phyloP scores from a whole-genome alignment of 37 sponge, comb jelly and placozoan genomes.

The Halichondria panicea region DNA sequence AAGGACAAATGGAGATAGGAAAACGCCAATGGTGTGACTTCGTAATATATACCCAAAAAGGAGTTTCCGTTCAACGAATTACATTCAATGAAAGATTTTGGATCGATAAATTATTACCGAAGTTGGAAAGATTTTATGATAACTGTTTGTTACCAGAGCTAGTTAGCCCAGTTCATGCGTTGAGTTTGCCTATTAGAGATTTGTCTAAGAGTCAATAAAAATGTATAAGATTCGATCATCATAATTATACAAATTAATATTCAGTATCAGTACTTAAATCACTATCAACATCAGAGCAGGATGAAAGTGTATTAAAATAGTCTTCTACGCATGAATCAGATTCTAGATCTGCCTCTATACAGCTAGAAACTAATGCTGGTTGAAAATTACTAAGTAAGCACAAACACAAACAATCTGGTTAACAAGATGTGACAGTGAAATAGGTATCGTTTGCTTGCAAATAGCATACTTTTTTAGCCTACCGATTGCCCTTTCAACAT shows the following conservation, averaged over 20 bases:
- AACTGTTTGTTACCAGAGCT: slow-evolving; percentile 46
- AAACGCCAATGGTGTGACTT: slow-evolving; percentile 64
- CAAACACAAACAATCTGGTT: no score
- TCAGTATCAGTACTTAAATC: no score
- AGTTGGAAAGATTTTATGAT: slow-evolving; percentile 34
- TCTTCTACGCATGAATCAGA: no score
- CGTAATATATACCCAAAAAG: slow-evolving; percentile 42
- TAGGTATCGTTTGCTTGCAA: slow-evolving; percentile 34
- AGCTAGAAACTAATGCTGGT: no score
- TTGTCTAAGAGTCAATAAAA: no score
- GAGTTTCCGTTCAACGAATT: slow-evolving; percentile 33
- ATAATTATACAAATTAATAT: no score
- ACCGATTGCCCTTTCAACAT: slow-evolving; percentile 55
- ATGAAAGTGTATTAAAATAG: no score
- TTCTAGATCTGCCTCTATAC: no score
- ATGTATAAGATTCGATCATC: no score
- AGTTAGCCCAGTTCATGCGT: slow-evolving; percentile 43
- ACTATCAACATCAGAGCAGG: no score
- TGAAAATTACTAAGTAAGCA: no score
- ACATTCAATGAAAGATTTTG: slow-evolving; percentile 29
- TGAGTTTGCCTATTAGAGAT: slow-evolving; percentile 39
- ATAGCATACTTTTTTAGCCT: slow-evolving; percentile 43
- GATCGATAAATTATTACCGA: slow-evolving; percentile 17
- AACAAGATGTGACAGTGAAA: no score
- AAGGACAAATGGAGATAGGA: slow-evolving; percentile 58